Base-by-base conservation (phyloP, 2,888 invertebrate species). In the Dioctria rufipes region DNA sequence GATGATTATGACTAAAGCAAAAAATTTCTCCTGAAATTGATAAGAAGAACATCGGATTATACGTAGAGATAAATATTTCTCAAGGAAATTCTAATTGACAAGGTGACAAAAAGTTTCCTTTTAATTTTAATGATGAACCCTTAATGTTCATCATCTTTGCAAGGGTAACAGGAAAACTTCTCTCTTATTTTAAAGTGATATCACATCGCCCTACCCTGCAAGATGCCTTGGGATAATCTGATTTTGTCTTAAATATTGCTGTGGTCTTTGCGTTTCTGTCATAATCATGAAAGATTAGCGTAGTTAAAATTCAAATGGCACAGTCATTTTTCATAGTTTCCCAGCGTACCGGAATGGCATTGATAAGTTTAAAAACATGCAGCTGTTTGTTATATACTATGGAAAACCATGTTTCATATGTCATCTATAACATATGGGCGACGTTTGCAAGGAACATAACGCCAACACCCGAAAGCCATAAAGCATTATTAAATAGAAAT, bases 401-500 rank as follows among this genome's bases (percentile, higher is more conserved):
- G 11, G 11, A 54, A n/a, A 54, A n/a, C 2, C 11, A 6, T 54
- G 11, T 54, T 54, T n/a, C 54, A 11, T 25, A 25, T 25, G 11
- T 54, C 54, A 61, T 61, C 61, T 39, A 61, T 61, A 61, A 61
- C n/a, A 39, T 5, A 25, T 5, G 6, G 5, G 61, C 37, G n/a
- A 25, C 1, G 8, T 39, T 25, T 61, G 61, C 61, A 61, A 25
- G 25, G 61, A 5, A 61, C 37, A 61, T 61, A 3, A 39, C 39
- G 37, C 25, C 4, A 25, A 61, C 61, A 61, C 37, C 25, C 61
- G 61, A 25, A 13, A 61, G 25, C n/a, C 61, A 61, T n/a, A 6
- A 43, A 43, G 66, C 66, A 66, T 42, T 66, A 42, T 66, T 66
- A 43, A 42, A 66, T 13, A 11, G 66, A 66, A 66, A 66, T 66